These are phyloP conservation scores for Stegodyphus mimosarum DNA, from an alignment of 1,140 invertebrate genomes.

Conservation along the genomic window DNA sequence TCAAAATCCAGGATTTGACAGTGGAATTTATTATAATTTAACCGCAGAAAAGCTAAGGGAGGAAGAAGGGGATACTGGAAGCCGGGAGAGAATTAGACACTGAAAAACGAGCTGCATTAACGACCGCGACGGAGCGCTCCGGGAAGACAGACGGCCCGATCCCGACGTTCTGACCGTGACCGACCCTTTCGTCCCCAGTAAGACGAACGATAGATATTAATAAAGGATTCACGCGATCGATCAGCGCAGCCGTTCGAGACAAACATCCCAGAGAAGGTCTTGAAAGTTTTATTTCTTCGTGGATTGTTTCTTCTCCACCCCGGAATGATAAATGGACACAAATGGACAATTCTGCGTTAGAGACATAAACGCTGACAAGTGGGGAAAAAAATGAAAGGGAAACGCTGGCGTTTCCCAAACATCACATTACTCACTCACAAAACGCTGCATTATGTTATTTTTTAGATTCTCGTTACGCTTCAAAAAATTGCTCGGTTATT, in stretches of 20 bases:
- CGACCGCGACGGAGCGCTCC: background rate
- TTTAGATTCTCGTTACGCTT: too few species aligned
- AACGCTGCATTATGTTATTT: too few species aligned
- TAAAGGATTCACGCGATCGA: conserved; percentile 32
- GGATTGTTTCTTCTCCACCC: background rate
- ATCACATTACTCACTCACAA: too few species aligned
- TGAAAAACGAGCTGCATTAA: conserved; percentile 47
- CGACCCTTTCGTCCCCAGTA: background rate
- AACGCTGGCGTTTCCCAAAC: background rate
- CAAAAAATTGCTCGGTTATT: too few species aligned
- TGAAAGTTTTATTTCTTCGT: conserved; percentile 15
- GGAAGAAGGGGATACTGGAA: background rate
- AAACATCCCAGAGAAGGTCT: conserved; percentile 1
- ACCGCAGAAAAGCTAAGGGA: background rate
- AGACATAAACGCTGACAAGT: background rate
- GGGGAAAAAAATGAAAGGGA: background rate
- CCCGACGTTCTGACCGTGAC: conserved; percentile 20
- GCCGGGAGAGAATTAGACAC: background rate
- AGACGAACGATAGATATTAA: conserved; percentile 47
- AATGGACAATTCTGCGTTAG: conserved; percentile 1
- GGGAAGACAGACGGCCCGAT: conserved; percentile 23
- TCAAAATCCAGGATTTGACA: too few species aligned
- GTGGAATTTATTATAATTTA: too few species aligned
- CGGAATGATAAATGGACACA: conserved; percentile 13
- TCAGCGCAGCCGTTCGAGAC: background rate